phyloP scores from a whole-genome alignment of 2,113 vertebrate genomes.

The Struthidea cinerea region DNA sequence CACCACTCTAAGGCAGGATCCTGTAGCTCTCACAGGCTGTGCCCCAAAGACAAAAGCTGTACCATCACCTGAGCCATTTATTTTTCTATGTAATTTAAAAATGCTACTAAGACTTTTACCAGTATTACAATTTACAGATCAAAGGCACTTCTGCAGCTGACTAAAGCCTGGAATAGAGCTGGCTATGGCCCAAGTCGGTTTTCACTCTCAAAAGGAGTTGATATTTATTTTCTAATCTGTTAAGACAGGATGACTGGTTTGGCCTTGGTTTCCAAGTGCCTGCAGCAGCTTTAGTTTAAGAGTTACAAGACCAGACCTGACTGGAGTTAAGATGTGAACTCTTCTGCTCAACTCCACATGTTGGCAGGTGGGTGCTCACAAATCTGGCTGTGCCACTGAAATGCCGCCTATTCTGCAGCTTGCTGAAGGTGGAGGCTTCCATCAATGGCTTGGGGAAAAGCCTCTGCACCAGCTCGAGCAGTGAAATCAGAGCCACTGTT shows the following conservation, averaged over 20 bases:
- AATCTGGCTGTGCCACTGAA: not conserved
- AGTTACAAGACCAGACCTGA: not conserved
- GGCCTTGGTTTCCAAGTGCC: not conserved
- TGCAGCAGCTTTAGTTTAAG: not conserved
- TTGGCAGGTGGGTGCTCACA: not conserved
- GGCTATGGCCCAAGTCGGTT: not conserved
- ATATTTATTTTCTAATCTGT: not conserved
- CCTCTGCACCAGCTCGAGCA: not conserved
- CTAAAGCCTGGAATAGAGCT: not conserved
- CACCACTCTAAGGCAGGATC: not conserved
- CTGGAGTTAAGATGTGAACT: not conserved
- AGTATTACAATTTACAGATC: not conserved
- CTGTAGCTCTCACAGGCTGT: rapidly evolving
- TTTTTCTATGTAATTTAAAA: not conserved
- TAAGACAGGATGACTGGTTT: not conserved
- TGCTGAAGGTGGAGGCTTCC: not conserved
- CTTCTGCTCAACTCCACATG: not conserved
- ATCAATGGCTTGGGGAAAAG: not conserved
- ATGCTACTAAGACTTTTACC: not conserved
- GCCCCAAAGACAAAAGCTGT: not conserved
- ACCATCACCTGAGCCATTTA: not conserved
- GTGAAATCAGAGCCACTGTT: not conserved
- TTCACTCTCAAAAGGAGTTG: not conserved
- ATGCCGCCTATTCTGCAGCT: not conserved
- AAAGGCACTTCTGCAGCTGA: not conserved